These are phyloP conservation scores for Uropetala carovei DNA, from an alignment of 2,888 invertebrate genomes.

Conservation along the genomic window DNA sequence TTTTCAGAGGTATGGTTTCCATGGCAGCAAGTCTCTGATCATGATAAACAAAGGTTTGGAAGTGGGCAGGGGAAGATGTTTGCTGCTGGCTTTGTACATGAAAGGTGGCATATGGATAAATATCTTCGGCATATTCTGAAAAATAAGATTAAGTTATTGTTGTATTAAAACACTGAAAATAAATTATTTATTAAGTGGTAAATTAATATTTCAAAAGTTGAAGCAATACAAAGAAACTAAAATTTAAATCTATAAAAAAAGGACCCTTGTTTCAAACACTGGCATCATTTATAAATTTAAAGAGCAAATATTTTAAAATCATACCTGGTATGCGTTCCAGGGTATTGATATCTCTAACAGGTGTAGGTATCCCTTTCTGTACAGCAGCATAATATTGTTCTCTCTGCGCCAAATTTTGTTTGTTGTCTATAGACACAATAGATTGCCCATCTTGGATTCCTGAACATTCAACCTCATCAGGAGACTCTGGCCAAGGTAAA, in stretches of 20 bases:
- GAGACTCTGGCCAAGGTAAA: background rate
- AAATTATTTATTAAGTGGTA: background rate
- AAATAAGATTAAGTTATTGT: slow-evolving; percentile 64
- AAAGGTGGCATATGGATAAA: slow-evolving; percentile 73
- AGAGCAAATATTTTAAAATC: background rate
- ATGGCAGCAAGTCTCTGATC: slow-evolving; percentile 71
- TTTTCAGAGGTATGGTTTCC: slow-evolving; percentile 72
- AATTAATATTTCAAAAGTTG: background rate
- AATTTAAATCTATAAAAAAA: slow-evolving; percentile 11
- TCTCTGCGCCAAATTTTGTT: slow-evolving; percentile 71
- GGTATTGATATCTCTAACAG: slow-evolving; percentile 68
- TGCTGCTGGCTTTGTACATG: slow-evolving; percentile 71
- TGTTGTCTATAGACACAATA: slow-evolving; percentile 71
- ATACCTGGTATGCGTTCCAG: slow-evolving; percentile 70
- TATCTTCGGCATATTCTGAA: slow-evolving; percentile 72
- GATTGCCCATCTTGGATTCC: slow-evolving; percentile 68
- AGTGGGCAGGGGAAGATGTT: slow-evolving; percentile 69
- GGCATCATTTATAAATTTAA: background rate
- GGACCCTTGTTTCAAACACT: background rate
- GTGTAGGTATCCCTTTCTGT: slow-evolving; percentile 70
- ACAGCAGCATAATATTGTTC: slow-evolving; percentile 72
- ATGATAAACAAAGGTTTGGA: slow-evolving; percentile 71
- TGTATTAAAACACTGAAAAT: slow-evolving; percentile 43
- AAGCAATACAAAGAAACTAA: background rate
- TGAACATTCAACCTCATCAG: slow-evolving; percentile 44